phyloP scores from a whole-genome alignment of 1,140 invertebrate species.

The Galleria mellonella region DNA sequence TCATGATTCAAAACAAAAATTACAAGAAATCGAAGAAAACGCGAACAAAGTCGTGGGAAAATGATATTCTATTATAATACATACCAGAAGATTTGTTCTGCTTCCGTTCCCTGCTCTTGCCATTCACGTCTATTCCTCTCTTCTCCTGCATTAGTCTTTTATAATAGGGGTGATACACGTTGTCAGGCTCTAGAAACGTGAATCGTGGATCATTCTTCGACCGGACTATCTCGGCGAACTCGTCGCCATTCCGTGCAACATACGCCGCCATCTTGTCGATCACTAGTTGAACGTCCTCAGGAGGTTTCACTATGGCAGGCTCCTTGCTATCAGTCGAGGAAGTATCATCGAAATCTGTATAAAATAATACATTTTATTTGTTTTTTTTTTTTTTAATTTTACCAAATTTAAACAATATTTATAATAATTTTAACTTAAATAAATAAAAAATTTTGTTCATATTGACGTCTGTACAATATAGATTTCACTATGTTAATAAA shows the following conservation, averaged over 20 bases:
- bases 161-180: conserved; percentile 87
- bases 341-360: conserved; percentile 42
- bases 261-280: conserved; percentile 98
- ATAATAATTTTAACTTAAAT: too few species aligned
- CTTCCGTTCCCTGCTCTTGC: conserved; percentile 53
- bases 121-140: conserved; percentile 34
- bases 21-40: too few species aligned
- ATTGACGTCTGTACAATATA: not conserved
- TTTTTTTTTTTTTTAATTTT: too few species aligned
- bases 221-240: conserved; percentile 92
- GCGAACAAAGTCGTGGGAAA: too few species aligned
- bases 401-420: too few species aligned
- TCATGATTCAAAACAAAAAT: too few species aligned
- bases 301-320: conserved; percentile 77
- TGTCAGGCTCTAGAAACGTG: conserved; percentile 83
- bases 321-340: conserved; percentile 45
- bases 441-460: too few species aligned
- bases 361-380: conserved; percentile 3
- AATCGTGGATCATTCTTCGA: conserved; percentile 91
- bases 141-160: conserved; percentile 69
- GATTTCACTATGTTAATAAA: too few species aligned
- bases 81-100: conserved; percentile 48
- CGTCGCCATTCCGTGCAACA: conserved; percentile 93
- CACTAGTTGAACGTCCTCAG: conserved; percentile 87
- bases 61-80: too few species aligned